Evolutionary conservation across 2,797 vertebrate genomes (phyloP).

Genomic region (Triplophysa yarkandensis): DNA sequence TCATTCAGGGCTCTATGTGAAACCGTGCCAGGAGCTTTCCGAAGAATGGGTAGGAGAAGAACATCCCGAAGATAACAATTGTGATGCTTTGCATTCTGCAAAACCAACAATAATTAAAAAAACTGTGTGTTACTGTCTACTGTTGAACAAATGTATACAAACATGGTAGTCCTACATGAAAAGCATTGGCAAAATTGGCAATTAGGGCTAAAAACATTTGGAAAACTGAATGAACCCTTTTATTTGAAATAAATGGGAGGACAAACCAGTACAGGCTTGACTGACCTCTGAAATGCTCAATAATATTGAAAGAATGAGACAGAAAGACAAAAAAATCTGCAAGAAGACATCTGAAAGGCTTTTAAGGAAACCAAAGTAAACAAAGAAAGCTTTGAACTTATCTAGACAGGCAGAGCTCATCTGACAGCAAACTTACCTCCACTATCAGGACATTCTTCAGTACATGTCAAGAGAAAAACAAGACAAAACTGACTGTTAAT

Average conservation of each 20-base stretch:
- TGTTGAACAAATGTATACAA: no score
- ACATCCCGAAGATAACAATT: no score
- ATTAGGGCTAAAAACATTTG: not conserved
- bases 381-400: constrained; percentile 27
- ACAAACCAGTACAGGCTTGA: not conserved
- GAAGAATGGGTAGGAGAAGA: no score
- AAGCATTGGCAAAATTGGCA: not conserved
- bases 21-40: no score
- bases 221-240: not conserved
- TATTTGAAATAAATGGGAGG: not conserved
- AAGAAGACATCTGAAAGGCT: not conserved
- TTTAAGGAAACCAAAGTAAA: constrained; percentile 23
- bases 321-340: not conserved
- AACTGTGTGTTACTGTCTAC: no score
- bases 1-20: no score
- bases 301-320: not conserved
- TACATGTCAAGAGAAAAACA: constrained; percentile 27
- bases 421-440: constrained; percentile 54
- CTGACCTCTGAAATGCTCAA: constrained; percentile 1
- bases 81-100: no score
- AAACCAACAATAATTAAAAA: no score
- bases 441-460: constrained; percentile 63
- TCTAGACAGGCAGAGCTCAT: constrained; percentile 28
- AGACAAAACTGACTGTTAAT: not conserved
- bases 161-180: not conserved